These are phyloP conservation scores for Cecropterus lyciades DNA, from an alignment of 1,140 invertebrate genomes.

Conservation along the genomic window DNA sequence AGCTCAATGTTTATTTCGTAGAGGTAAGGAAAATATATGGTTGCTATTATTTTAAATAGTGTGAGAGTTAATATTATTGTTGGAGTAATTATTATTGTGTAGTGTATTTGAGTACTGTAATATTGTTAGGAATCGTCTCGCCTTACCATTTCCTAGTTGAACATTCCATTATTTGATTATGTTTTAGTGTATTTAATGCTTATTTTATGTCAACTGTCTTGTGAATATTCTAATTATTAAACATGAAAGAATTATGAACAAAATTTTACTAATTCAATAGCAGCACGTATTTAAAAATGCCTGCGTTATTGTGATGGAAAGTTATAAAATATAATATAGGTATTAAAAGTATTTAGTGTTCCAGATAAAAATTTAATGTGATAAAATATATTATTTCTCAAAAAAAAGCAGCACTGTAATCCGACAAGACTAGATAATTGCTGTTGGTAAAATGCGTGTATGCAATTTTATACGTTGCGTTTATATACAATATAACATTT, in stretches of 20 bases:
- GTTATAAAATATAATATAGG: neutral
- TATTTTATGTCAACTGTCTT: conserved; percentile 36
- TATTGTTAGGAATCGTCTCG: conserved; percentile 48
- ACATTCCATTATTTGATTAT: conserved; percentile 60
- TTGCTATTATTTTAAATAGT: conserved; percentile 58
- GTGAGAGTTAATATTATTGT: conserved; percentile 45
- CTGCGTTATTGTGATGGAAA: conserved; percentile 8
- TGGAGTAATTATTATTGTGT: conserved; percentile 39
- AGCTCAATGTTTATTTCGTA: conserved; percentile 68
- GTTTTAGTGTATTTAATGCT: conserved; percentile 28
- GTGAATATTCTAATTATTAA: conserved; percentile 32
- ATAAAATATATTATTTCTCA: neutral
- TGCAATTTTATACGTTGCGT: too few relatives aligned
- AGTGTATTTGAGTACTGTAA: conserved; percentile 36
- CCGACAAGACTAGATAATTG: too few relatives aligned
- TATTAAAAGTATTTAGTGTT: conserved; percentile 2
- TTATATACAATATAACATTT: too few relatives aligned
- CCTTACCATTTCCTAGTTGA: conserved; percentile 46
- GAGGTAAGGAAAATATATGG: conserved; percentile 50
- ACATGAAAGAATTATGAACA: conserved; percentile 2
- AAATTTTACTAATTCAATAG: neutral
- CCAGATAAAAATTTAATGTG: neutral
- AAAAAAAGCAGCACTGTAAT: neutral
- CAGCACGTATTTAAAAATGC: conserved; percentile 9
- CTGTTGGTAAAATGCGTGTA: too few relatives aligned